Conservation (phyloP, 1,140 invertebrate species). For the Aphelenchoides avenae region DNA sequence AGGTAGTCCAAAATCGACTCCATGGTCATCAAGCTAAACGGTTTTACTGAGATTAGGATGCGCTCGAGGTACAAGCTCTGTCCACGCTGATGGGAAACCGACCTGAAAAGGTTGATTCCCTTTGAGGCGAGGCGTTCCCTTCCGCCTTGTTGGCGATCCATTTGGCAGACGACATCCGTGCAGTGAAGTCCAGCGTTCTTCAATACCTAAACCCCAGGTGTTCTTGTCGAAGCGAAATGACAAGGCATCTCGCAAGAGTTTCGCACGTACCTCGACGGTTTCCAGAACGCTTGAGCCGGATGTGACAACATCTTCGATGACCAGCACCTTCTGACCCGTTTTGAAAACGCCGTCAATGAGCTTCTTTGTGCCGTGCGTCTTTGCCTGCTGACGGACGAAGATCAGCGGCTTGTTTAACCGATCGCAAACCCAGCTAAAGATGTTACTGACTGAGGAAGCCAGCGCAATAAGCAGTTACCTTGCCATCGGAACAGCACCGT, state of each 20-base stretch:
- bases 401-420: constrained; percentile 73
- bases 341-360: constrained; percentile 83
- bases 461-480: not conserved
- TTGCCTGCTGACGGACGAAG: constrained; percentile 77
- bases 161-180: constrained; percentile 75
- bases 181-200: constrained; percentile 71
- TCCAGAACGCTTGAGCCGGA: constrained; percentile 88
- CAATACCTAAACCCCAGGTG: constrained; percentile 62
- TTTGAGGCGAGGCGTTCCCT: constrained; percentile 68
- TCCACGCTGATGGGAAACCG: not conserved
- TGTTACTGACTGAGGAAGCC: not conserved
- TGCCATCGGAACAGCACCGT: constrained; percentile 27
- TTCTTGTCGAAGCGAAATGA: no score
- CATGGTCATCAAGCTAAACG: constrained; percentile 59
- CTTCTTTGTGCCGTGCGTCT: constrained; percentile 91
- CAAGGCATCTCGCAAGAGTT: not conserved
- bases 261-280: constrained; percentile 70
- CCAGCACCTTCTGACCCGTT: constrained; percentile 74
- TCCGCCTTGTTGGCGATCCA: constrained; percentile 90
- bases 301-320: constrained; percentile 94
- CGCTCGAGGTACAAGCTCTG: not conserved
- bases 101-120: constrained; percentile 67
- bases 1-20: constrained; percentile 59
- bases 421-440: constrained; percentile 22
- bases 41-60: not conserved